Percentiles rank a stretch among this genome's conserved stretches.
Conservation (phyloP, 2,888 invertebrate species). For the Zonitis immaculata region DNA sequence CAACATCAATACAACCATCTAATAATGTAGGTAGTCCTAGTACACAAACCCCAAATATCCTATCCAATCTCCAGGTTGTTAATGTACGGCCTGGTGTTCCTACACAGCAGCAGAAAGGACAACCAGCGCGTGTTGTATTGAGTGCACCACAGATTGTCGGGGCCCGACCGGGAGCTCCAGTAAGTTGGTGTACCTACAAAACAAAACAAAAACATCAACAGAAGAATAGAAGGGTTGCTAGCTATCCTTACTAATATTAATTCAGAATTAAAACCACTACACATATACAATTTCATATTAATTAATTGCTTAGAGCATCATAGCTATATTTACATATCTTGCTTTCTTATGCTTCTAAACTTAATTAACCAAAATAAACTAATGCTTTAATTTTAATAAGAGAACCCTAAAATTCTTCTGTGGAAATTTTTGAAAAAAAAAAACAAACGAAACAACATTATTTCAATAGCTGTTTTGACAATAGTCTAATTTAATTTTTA, state of each 20-base stretch:
- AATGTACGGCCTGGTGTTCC: slow-evolving; percentile 77
- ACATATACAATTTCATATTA: too few species aligned
- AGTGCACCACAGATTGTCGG: slow-evolving; percentile 78
- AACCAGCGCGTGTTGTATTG: slow-evolving; percentile 78
- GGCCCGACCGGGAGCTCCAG: slow-evolving; percentile 74
- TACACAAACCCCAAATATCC: slow-evolving; percentile 46
- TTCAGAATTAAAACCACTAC: too few species aligned
- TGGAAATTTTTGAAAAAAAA: too few species aligned
- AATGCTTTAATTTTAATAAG: background rate
- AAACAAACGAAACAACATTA: background rate
- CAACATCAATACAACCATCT: slow-evolving; percentile 53
- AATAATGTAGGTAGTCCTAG: slow-evolving; percentile 49
- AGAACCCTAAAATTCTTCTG: slow-evolving; percentile 24
- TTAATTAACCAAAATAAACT: slow-evolving; percentile 3
- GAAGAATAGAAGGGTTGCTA: slow-evolving; percentile 31
- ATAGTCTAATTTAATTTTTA: background rate
- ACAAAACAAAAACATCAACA: slow-evolving; percentile 15
- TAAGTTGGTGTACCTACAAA: slow-evolving; percentile 52
- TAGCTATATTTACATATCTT: too few species aligned
- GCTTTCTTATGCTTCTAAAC: background rate
- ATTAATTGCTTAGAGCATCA: too few species aligned
- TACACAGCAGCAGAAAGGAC: slow-evolving; percentile 67
- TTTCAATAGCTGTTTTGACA: background rate
- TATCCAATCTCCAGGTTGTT: slow-evolving; percentile 73
- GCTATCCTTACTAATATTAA: too few species aligned